Evolutionary conservation across 2,113 vertebrate genomes (phyloP).

Genomic region (Andinoacara biseriatus): DNA sequence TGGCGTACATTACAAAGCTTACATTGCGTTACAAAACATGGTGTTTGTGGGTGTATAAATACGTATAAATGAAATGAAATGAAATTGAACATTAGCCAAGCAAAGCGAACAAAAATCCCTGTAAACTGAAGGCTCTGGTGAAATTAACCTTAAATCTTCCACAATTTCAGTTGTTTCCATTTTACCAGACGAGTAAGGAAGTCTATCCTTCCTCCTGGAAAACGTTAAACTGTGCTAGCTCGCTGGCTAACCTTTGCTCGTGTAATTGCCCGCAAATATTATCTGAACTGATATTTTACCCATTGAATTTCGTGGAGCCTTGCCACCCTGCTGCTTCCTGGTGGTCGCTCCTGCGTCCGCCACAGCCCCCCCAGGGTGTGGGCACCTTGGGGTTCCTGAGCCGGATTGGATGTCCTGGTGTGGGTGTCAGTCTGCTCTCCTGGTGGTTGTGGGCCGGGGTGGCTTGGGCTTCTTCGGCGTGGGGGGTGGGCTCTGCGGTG

Average conservation of each 20-base stretch:
- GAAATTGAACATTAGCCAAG: background rate
- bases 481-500: too few species aligned
- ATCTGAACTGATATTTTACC: background rate
- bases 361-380: too few species aligned
- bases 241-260: background rate
- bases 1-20: background rate
- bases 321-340: too few species aligned
- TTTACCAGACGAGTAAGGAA: background rate
- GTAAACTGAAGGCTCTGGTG: background rate
- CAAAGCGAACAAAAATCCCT: background rate
- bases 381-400: too few species aligned
- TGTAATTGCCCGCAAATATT: background rate
- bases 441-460: too few species aligned
- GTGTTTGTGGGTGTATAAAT: too few species aligned
- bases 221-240: background rate
- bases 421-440: too few species aligned
- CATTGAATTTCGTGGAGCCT: background rate
- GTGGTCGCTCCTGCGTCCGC: too few species aligned
- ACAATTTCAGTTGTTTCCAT: background rate
- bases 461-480: too few species aligned
- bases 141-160: background rate
- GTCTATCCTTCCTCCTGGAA: background rate
- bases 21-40: too few species aligned
- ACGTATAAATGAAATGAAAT: too few species aligned
- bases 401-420: too few species aligned